phyloP scores from a whole-genome alignment of 37 sponge, comb jelly and placozoan species.

The Dysidea cf. avara region DNA sequence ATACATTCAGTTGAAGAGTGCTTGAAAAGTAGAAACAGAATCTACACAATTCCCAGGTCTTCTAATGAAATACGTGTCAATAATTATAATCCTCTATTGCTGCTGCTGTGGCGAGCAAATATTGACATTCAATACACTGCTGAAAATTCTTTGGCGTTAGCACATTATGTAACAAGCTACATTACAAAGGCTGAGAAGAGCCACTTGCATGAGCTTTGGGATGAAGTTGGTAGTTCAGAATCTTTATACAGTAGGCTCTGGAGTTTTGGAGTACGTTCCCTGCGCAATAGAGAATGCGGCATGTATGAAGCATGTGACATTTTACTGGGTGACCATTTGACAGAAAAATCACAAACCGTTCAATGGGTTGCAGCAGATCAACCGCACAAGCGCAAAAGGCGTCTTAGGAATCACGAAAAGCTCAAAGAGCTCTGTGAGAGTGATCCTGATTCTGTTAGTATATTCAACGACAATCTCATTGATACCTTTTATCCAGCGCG shows the following conservation, averaged over 20 bases:
- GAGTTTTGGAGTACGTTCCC: conserved; percentile 27
- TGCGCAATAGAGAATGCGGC: conserved; percentile 44
- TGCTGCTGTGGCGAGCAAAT: conserved; percentile 58
- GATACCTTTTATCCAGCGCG: conserved; percentile 35
- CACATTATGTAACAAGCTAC: conserved; percentile 53
- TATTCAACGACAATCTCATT: conserved; percentile 33
- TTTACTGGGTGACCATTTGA: conserved; percentile 39
- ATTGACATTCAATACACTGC: conserved; percentile 46
- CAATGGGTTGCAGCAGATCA: conserved; percentile 34
- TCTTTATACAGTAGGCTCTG: conserved; percentile 32
- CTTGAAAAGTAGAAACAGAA: conserved; percentile 21
- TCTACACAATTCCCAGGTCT: conserved; percentile 28
- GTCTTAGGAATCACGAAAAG: conserved; percentile 23
- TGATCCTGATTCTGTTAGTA: conserved; percentile 20
- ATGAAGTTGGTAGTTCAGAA: conserved; percentile 27
- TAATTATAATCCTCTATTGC: conserved; percentile 57
- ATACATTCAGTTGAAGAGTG: conserved; percentile 20
- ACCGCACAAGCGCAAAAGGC: conserved; percentile 36
- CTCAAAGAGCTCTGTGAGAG: conserved; percentile 25
- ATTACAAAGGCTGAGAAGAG: conserved; percentile 65
- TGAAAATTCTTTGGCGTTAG: conserved; percentile 44
- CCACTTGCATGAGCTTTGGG: conserved; percentile 45
- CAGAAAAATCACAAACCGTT: conserved; percentile 42
- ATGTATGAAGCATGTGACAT: not conserved
- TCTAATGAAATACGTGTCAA: conserved; percentile 37